Evolutionary conservation across 1,140 invertebrate genomes (phyloP), one percentile per base, ranked within the genome.

Genomic region (Notospermus geniculatus): DNA sequence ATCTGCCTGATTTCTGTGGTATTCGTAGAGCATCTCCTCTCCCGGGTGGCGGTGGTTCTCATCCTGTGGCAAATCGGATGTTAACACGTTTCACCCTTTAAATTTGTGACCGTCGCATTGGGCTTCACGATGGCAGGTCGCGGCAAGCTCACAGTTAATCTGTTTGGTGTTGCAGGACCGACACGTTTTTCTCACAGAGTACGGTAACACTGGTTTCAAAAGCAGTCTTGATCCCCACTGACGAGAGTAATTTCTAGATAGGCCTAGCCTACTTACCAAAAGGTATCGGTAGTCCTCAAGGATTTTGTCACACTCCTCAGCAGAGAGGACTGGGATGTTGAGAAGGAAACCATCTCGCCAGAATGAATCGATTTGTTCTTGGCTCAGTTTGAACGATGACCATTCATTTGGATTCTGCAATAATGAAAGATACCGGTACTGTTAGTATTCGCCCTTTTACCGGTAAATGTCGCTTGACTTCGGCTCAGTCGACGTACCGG

Each of bases 1-100:
- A 41, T 64, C 67, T 66, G 68, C 70, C 64, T 79, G 77, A 66
- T 79, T 79, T 55, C 70, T 72, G 64, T 77, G 75, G 67, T 72
- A 77, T 60, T 79, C 77, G 64, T 77, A 79, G 65, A 79, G 59
- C 67, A 79, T 71, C 9, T 72, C 69, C 67, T 71, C 71, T 13
- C 71, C 73, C 22, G 70, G 69, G 43, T 76, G 74, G 11, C 58
- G 43, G 32, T 70, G 45, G 22, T 62, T 61, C 39, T 65, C 60
- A 45, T 72, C 68, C 71, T 72, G 60, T 25, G 64, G 28, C 22
- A 54, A 17, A 57, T 32, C 52, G 50, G 19, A 29, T 36, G 52
- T 27, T 36, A 17, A 5, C 22, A 28, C 23, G 27, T 22, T 50
- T 50, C 45, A n/a, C n/a, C n/a, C n/a, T n/a, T n/a, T n/a, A n/a